A percentile compares a stretch with the other conserved stretches of the same genome.
Evolutionary conservation across 2,113 vertebrate genomes (phyloP).

Genomic region (Labeo rohita): DNA sequence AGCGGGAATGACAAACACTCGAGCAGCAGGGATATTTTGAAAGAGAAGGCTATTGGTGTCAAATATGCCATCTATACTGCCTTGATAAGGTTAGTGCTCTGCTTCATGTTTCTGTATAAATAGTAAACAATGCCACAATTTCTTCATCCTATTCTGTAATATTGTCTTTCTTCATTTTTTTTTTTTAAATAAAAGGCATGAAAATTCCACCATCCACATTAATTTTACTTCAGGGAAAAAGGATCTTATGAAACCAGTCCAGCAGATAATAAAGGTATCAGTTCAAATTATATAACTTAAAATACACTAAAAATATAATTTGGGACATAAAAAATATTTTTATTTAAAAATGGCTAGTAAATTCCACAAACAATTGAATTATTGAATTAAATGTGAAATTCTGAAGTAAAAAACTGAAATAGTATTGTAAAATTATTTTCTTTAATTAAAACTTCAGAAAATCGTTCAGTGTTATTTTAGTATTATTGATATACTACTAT

Average conservation of each 20-base stretch:
- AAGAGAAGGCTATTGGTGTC: conserved; percentile 61
- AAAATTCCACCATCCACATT: conserved; percentile 74
- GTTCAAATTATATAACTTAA: not conserved
- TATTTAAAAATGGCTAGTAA: too few species aligned
- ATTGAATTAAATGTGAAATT: too few species aligned
- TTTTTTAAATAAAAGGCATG: conserved; percentile 53
- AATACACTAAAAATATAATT: not conserved
- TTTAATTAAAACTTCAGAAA: too few species aligned
- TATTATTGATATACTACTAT: too few species aligned
- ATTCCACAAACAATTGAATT: too few species aligned
- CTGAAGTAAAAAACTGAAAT: too few species aligned
- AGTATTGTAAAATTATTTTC: too few species aligned
- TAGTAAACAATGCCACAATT: not conserved
- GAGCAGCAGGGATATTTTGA: conserved; percentile 25
- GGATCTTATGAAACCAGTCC: conserved; percentile 62
- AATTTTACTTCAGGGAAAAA: conserved; percentile 75
- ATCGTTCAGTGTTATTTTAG: too few species aligned
- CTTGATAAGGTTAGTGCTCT: conserved; percentile 69
- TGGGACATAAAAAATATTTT: too few species aligned
- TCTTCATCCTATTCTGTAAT: not conserved
- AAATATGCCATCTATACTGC: conserved; percentile 73
- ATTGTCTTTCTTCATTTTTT: not conserved
- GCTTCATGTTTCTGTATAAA: not conserved
- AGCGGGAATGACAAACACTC: conserved; percentile 70
- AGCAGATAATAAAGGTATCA: conserved; percentile 72